Percentiles rank a stretch among this genome's conserved stretches.
phyloP scores from a whole-genome alignment of 2,797 vertebrate species.

The Sebastes hubbsi region DNA sequence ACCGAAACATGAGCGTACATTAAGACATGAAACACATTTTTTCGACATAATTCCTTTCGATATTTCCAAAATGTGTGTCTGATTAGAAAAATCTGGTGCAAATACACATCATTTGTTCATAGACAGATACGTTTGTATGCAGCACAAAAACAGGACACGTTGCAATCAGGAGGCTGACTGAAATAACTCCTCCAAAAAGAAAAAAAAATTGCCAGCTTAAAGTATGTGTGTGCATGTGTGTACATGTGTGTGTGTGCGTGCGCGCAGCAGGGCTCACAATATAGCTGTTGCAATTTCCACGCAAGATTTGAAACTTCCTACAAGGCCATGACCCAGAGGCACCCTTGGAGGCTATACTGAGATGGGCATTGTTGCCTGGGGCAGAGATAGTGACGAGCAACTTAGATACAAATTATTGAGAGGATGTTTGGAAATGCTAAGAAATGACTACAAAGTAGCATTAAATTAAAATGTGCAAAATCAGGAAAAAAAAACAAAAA shows the following conservation, averaged over 20 bases:
- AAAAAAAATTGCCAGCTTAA: neutral
- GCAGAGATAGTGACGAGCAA: neutral
- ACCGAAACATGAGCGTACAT: neutral
- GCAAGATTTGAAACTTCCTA: constrained; percentile 45
- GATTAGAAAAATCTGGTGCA: neutral
- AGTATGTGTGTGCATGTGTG: neutral
- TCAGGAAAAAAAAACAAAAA: neutral
- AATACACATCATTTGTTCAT: neutral
- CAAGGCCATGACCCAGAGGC: constrained; percentile 33
- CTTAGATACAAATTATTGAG: neutral
- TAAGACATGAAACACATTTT: neutral
- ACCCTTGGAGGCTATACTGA: constrained; percentile 21
- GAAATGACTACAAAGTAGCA: neutral
- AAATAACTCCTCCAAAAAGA: neutral
- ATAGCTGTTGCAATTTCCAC: constrained; percentile 44
- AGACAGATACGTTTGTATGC: neutral
- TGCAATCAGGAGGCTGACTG: neutral
- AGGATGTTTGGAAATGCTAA: neutral
- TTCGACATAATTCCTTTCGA: neutral
- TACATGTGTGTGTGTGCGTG: neutral
- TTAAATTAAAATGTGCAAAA: neutral
- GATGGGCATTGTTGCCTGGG: constrained; percentile 10
- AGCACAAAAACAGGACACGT: neutral
- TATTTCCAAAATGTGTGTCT: neutral
- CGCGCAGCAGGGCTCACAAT: neutral